phyloP scores from a whole-genome alignment of 2,888 invertebrate species.

The Petrophora chlorosata region DNA sequence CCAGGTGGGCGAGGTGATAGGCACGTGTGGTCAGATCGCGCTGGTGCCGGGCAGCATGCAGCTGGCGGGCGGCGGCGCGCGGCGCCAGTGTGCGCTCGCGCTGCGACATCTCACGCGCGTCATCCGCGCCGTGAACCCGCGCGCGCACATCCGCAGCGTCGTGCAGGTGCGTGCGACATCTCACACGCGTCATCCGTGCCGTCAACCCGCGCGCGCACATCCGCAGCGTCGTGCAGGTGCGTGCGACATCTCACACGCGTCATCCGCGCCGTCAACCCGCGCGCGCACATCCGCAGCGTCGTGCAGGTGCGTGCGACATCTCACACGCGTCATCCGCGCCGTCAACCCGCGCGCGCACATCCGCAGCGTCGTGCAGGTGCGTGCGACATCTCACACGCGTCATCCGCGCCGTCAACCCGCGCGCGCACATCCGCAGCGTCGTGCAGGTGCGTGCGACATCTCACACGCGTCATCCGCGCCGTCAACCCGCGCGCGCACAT shows the following conservation, averaged over 20 bases:
- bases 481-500: background rate
- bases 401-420: background rate
- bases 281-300: conserved; percentile 2
- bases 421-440: background rate
- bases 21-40: conserved; percentile 96
- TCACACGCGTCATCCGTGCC: conserved; percentile 6
- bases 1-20: conserved; percentile 91
- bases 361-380: conserved; percentile 2
- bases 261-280: background rate
- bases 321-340: conserved; percentile 6
- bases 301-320: background rate
- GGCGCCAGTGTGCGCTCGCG: conserved; percentile 91
- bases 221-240: conserved; percentile 2
- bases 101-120: conserved; percentile 93
- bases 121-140: conserved; percentile 90
- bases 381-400: background rate
- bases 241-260: conserved; percentile 6
- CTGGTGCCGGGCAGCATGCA: conserved; percentile 86
- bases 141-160: conserved; percentile 91
- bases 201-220: background rate
- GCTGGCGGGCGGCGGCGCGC: conserved; percentile 86
- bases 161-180: conserved; percentile 83
- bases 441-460: background rate
- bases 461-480: background rate
- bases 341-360: background rate